These are phyloP conservation scores for Chloroclysta siterata DNA, from an alignment of 2,888 invertebrate species.

Conservation along the genomic window DNA sequence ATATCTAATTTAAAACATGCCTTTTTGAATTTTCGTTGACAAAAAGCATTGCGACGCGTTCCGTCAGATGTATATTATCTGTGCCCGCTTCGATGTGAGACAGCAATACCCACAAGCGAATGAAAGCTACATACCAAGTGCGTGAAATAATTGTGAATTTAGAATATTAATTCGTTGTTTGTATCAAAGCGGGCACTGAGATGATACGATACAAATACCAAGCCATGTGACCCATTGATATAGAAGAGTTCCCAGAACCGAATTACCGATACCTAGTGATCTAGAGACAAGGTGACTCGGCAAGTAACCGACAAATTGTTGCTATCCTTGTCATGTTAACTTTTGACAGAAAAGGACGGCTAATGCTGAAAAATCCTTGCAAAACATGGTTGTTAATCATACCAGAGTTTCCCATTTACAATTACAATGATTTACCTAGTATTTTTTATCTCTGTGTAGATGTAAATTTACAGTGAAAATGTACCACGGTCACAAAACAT, in stretches of 20 bases:
- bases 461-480: constrained; percentile 2
- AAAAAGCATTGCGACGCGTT: background rate
- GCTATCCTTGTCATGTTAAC: background rate
- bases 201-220: background rate
- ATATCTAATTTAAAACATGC: background rate
- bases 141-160: constrained; percentile 1
- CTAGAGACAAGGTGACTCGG: no score
- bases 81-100: constrained; percentile 16
- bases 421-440: background rate
- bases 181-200: constrained; percentile 25
- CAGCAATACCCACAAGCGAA: constrained; percentile 14
- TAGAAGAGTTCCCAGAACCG: constrained; percentile 3
- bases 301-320: background rate
- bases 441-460: background rate
- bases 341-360: background rate
- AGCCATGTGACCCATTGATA: background rate
- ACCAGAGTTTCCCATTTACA: background rate
- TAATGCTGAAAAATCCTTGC: background rate
- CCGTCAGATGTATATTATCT: background rate
- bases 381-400: background rate
- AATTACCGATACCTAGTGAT: background rate
- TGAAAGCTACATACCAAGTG: constrained; percentile 1
- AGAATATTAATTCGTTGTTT: background rate
- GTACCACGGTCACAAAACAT: background rate
- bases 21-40: background rate